phyloP scores from a whole-genome alignment of 2,888 invertebrate genomes.

The Netelia virgata region DNA sequence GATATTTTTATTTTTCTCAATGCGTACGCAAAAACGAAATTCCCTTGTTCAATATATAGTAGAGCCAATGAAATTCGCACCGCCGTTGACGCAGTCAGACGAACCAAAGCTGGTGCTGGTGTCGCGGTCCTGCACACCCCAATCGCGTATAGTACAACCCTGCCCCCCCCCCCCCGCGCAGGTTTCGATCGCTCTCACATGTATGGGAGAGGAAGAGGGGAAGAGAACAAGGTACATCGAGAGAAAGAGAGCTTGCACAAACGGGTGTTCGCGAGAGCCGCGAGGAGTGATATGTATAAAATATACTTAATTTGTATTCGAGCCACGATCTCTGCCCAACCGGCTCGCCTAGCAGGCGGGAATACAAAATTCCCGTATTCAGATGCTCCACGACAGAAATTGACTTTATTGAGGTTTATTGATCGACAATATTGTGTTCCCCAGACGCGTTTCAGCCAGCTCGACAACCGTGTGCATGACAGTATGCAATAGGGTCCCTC shows the following conservation, averaged over 20 bases:
- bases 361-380: conserved; percentile 84
- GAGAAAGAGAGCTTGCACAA: conserved; percentile 41
- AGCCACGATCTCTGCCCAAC: conserved; percentile 80
- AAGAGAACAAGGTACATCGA: conserved; percentile 13
- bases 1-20: not conserved
- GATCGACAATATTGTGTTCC: conserved; percentile 84
- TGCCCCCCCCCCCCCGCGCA: not conserved
- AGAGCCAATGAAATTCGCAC: conserved; percentile 38
- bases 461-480: conserved; percentile 35
- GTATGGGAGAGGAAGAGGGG: conserved; percentile 7
- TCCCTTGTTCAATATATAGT: not conserved
- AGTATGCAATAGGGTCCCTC: not conserved
- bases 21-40: not conserved
- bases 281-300: conserved; percentile 74
- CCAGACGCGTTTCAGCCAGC: conserved; percentile 33
- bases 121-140: conserved; percentile 23
- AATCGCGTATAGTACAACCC: conserved; percentile 27
- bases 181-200: conserved; percentile 18
- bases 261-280: conserved; percentile 35
- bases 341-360: conserved; percentile 80
- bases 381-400: conserved; percentile 84
- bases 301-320: conserved; percentile 83
- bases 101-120: conserved; percentile 42
- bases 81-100: conserved; percentile 39
- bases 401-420: conserved; percentile 85